Evolutionary conservation across 2,888 invertebrate species (phyloP).

Genomic region (Zygothrica quintamaculata): DNA sequence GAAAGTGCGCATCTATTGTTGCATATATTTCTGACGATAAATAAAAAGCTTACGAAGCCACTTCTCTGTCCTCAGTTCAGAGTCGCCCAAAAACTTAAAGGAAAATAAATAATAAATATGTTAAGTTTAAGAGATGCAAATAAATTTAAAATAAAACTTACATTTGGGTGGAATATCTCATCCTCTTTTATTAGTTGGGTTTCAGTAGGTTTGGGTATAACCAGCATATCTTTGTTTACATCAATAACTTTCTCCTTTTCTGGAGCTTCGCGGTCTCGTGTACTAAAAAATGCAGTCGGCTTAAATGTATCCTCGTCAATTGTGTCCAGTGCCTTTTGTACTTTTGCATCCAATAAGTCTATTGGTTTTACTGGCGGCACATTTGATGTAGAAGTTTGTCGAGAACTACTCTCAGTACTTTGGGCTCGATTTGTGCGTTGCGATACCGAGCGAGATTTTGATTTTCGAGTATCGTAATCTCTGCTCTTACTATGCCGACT

Average conservation of each 20-base stretch:
- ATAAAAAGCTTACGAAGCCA: conserved; percentile 90
- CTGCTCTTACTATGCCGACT: conserved; percentile 69
- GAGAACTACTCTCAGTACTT: conserved; percentile 72
- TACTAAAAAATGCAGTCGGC: conserved; percentile 86
- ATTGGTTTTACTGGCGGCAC: conserved; percentile 54
- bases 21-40: conserved; percentile 87
- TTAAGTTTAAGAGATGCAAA: conserved; percentile 13
- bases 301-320: conserved; percentile 89
- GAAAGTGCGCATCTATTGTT: conserved; percentile 76
- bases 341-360: conserved; percentile 72
- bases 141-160: conserved; percentile 83
- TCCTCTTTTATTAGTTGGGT: conserved; percentile 86
- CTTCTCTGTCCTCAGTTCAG: conserved; percentile 89
- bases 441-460: conserved; percentile 65
- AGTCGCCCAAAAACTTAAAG: conserved; percentile 88
- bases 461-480: conserved; percentile 64
- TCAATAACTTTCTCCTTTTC: conserved; percentile 87
- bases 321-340: conserved; percentile 87
- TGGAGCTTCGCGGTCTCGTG: conserved; percentile 87
- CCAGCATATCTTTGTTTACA: conserved; percentile 89
- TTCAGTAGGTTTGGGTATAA: conserved; percentile 85
- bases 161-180: conserved; percentile 88
- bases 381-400: conserved; percentile 29
- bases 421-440: conserved; percentile 61
- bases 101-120: conserved; percentile 8